These are phyloP conservation scores for Ctenicera cuprea DNA, from an alignment of 2,888 invertebrate species.

Conservation along the genomic window DNA sequence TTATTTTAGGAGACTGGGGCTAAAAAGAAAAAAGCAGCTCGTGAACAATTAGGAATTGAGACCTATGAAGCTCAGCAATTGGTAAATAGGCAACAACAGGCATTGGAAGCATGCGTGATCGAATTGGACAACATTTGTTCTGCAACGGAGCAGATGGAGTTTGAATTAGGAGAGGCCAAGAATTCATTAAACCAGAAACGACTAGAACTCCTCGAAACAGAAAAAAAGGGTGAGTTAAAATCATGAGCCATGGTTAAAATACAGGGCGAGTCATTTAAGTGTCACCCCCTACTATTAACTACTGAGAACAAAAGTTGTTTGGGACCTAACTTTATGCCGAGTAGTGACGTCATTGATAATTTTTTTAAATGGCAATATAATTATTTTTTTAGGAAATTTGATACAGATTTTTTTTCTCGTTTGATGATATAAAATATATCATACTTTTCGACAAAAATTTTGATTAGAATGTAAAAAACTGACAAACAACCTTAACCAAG, in stretches of 20 bases:
- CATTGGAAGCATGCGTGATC: constrained; percentile 76
- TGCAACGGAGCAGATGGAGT: constrained; percentile 75
- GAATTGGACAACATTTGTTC: constrained; percentile 74
- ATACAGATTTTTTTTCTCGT: too few relatives aligned
- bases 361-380: too few relatives aligned
- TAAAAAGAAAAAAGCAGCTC: constrained; percentile 74
- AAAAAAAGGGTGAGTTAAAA: constrained; percentile 70
- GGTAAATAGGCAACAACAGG: constrained; percentile 74
- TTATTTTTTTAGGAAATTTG: too few relatives aligned
- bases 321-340: too few relatives aligned
- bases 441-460: too few relatives aligned
- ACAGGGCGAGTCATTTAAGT: too few relatives aligned
- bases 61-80: constrained; percentile 80
- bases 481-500: too few relatives aligned
- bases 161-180: constrained; percentile 72
- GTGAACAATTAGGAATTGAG: constrained; percentile 76
- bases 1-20: constrained; percentile 70
- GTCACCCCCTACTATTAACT: too few relatives aligned
- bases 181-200: constrained; percentile 73
- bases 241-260: constrained; percentile 40
- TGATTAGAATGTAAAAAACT: too few relatives aligned
- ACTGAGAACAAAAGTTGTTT: too few relatives aligned
- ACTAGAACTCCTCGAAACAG: constrained; percentile 72
- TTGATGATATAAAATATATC: too few relatives aligned
- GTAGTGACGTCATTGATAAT: too few relatives aligned